Base-by-base conservation (phyloP, 1,140 invertebrate genomes). In the Zophobas atratus region DNA sequence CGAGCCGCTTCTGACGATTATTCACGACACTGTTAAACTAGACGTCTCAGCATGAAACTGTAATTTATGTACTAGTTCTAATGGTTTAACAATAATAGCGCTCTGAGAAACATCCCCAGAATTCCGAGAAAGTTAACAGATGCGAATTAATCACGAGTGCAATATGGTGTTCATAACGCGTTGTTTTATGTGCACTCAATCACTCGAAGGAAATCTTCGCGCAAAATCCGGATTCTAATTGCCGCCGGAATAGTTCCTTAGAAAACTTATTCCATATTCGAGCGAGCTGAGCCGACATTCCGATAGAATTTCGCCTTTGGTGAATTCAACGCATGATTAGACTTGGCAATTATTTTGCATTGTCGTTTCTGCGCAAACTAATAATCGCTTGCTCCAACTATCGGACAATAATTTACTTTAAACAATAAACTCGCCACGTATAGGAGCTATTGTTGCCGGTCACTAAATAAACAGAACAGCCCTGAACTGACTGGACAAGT, bases 391-490 rank as follows among this genome's bases (percentile, higher is more conserved):
- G 49, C n/a, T 51, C 43, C 39, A 67, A 39, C 60, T 20, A 43
- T 43, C 38, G 60, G 60, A 67, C 60, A 67, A 67, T 67, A 67
- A 67, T 67, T 67, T 67, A 41, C 36, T 67, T n/a, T 36, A 39
- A 67, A 67, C 60, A 67, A 67, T 67, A 67, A 43, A 67, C 60
- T 67, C 39, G 36, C 35, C 1, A n/a, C 32, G 60, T 41, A 67
- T 67, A 46, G 8, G 43, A 33, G 41, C 43, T 39, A 67, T 67
- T 67, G 60, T 67, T 43, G 20, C 35, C 38, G 39, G 20, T 67
- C 43, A 36, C 36, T 33, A 4, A 43, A 67, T 67, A 67, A 67
- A 67, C 39, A 67, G 39, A 43, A 34, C 39, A 39, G n/a, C 20
- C 36, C 39, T 46, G 33, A 36, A 67, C 60, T 41, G 60, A 67